Percentiles rank a stretch among this genome's conserved stretches.
Evolutionary conservation across 2,888 invertebrate species (phyloP).

Genomic region (Dorcus hopei): DNA sequence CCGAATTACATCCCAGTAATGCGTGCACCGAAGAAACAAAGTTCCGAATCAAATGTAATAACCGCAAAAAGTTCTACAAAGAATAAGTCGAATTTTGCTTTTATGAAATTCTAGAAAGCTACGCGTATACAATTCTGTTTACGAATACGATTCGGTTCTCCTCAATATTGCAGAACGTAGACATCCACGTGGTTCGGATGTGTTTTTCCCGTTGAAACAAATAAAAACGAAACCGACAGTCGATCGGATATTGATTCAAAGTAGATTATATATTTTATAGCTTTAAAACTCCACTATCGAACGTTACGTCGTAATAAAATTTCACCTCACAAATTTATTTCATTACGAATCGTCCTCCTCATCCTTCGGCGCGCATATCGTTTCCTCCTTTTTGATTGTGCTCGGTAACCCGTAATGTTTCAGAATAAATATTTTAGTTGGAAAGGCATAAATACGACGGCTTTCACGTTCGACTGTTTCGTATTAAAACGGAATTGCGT

Average conservation of each 20-base stretch:
- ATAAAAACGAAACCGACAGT: not conserved
- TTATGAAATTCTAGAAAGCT: not conserved
- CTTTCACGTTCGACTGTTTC: not conserved
- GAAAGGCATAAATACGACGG: not conserved
- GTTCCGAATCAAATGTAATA: no score
- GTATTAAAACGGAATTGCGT: slow-evolving; percentile 1
- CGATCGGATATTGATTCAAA: slow-evolving; percentile 1
- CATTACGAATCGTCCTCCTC: not conserved
- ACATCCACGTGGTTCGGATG: not conserved
- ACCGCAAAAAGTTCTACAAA: not conserved
- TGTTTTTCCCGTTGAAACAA: not conserved
- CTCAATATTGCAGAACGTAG: not conserved
- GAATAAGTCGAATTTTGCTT: not conserved
- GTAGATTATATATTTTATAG: slow-evolving; percentile 1
- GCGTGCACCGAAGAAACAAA: no score
- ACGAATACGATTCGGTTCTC: slow-evolving; percentile 1
- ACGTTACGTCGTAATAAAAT: not conserved
- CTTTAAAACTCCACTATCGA: slow-evolving; percentile 1
- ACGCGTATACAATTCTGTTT: slow-evolving; percentile 2
- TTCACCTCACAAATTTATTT: not conserved
- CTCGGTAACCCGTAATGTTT: not conserved
- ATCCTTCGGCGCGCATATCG: not conserved
- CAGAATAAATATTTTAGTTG: not conserved
- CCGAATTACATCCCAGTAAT: no score
- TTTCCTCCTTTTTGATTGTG: not conserved